phyloP scores from a whole-genome alignment of 2,888 invertebrate species.

The Xanthia icteritia region DNA sequence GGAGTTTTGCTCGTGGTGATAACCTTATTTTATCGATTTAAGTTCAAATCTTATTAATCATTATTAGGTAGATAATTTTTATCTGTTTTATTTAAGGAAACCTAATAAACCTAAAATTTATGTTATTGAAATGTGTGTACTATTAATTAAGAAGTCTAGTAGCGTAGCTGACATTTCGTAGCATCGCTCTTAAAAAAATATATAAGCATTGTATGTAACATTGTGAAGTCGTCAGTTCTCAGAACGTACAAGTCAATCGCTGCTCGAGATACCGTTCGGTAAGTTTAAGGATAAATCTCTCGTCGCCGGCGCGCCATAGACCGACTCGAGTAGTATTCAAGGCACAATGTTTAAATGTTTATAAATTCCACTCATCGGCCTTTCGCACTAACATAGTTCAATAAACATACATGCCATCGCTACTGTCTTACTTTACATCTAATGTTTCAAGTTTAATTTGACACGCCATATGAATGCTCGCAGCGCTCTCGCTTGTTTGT shows the following conservation, averaged over 20 bases:
- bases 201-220: slow-evolving; percentile 47
- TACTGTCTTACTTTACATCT: slow-evolving; percentile 67
- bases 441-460: slow-evolving; percentile 64
- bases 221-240: slow-evolving; percentile 56
- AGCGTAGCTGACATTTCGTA: slow-evolving; percentile 23
- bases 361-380: slow-evolving; percentile 83
- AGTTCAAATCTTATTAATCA: slow-evolving; percentile 19
- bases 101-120: too few relatives aligned
- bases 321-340: slow-evolving; percentile 69
- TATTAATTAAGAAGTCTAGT: slow-evolving; percentile 9
- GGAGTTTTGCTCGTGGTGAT: slow-evolving; percentile 9
- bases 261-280: slow-evolving; percentile 66
- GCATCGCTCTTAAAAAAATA: slow-evolving; percentile 43
- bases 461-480: slow-evolving; percentile 47
- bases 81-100: not conserved
- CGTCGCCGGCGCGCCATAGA: slow-evolving; percentile 76
- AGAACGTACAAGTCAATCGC: slow-evolving; percentile 75
- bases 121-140: not conserved
- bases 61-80: not conserved
- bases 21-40: slow-evolving; percentile 29
- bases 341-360: slow-evolving; percentile 82
- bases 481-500: slow-evolving; percentile 45
- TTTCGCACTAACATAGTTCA: slow-evolving; percentile 79
- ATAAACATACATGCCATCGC: slow-evolving; percentile 79
- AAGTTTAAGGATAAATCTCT: slow-evolving; percentile 83